phyloP scores from a whole-genome alignment of 2,113 vertebrate genomes.

The Tympanuchus pallidicinctus region DNA sequence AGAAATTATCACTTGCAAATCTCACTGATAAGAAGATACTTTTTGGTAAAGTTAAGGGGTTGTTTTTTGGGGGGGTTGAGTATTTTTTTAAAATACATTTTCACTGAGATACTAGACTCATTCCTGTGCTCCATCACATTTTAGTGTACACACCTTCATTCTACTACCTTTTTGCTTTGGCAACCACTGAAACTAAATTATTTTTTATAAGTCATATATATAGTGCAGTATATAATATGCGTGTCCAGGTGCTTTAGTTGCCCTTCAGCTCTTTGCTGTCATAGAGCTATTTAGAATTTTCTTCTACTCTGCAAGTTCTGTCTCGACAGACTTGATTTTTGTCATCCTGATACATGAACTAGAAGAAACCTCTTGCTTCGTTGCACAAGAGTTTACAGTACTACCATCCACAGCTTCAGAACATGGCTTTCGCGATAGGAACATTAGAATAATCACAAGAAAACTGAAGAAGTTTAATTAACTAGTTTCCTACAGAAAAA shows the following conservation, averaged over 20 bases:
- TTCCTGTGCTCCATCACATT: not conserved
- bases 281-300: constrained; percentile 10
- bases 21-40: not conserved
- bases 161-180: not conserved
- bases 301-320: not conserved
- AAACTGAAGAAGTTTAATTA: not conserved
- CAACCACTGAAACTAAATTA: not conserved
- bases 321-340: constrained; percentile 44
- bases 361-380: not conserved
- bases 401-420: not conserved
- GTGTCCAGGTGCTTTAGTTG: not conserved
- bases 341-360: not conserved
- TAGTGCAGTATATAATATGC: not conserved
- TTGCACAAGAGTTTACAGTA: not conserved
- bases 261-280: not conserved
- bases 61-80: not conserved
- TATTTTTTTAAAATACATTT: not conserved
- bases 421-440: not conserved
- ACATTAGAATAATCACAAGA: not conserved
- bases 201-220: not conserved
- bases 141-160: not conserved
- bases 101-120: not conserved
- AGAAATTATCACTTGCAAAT: not conserved
- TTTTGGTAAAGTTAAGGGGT: not conserved
- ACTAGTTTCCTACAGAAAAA: not conserved